A percentile compares a stretch with the other conserved stretches of the same genome.
Evolutionary conservation across 2,113 vertebrate genomes (phyloP).

Genomic region (Suncus etruscus): DNA sequence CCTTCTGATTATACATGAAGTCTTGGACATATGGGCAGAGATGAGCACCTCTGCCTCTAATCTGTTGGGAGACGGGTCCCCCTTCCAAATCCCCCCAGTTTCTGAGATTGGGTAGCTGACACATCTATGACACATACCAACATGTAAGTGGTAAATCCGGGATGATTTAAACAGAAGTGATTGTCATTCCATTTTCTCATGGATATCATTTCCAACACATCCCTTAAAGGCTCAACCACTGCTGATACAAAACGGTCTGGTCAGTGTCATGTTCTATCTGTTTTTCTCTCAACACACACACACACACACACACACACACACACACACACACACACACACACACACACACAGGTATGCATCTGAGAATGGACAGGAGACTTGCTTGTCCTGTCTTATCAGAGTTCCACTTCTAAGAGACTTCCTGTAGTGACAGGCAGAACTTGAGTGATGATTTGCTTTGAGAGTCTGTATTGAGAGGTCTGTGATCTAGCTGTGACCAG

Average conservation of each 20-base stretch:
- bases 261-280: not conserved
- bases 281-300: not conserved
- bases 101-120: not conserved
- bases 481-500: not conserved
- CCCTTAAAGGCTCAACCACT: not conserved
- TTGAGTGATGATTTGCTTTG: not conserved
- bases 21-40: not conserved
- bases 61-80: no score
- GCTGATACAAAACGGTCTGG: not conserved
- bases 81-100: not conserved
- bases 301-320: not conserved
- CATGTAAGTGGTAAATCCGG: not conserved
- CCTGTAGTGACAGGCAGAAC: not conserved
- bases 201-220: not conserved
- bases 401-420: not conserved
- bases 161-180: not conserved
- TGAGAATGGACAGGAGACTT: not conserved
- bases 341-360: not conserved
- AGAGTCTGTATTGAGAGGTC: not conserved
- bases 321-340: not conserved
- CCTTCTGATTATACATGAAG: no score
- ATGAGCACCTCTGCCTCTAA: not conserved
- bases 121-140: not conserved
- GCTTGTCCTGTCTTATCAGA: not conserved
- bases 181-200: not conserved